Conservation (phyloP, 2,113 vertebrate genomes). For the Pollachius pollachius region DNA sequence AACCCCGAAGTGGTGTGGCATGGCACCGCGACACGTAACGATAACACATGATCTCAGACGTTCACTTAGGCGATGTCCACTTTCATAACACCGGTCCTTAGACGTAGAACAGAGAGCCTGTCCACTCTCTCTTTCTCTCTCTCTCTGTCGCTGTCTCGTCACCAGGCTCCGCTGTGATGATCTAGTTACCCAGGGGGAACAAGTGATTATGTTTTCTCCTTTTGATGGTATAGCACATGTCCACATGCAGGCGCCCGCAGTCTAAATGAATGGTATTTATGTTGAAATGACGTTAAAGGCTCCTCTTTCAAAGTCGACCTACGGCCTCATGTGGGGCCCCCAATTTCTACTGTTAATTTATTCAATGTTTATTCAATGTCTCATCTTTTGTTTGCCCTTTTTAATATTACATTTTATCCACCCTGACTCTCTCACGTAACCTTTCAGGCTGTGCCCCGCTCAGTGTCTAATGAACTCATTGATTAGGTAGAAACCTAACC, state of each 20-base stretch:
- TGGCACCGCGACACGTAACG: constrained; percentile 21
- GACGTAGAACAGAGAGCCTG: constrained; percentile 8
- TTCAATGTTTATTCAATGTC: too few species aligned
- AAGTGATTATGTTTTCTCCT: too few species aligned
- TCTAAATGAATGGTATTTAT: constrained; percentile 37
- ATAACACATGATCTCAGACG: constrained; percentile 4
- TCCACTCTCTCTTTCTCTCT: constrained; percentile 9
- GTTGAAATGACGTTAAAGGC: constrained; percentile 14
- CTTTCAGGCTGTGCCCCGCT: too few species aligned
- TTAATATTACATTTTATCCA: too few species aligned
- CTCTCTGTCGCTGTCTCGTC: background rate
- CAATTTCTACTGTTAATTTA: too few species aligned
- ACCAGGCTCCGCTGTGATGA: too few species aligned
- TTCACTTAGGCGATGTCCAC: constrained; percentile 15
- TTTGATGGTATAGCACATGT: background rate
- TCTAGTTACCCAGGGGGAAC: too few species aligned
- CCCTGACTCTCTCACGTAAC: too few species aligned
- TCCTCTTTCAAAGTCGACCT: constrained; percentile 5
- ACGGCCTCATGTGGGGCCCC: too few species aligned
- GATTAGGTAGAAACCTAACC: constrained; percentile 31
- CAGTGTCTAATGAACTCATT: constrained; percentile 7
- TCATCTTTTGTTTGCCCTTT: too few species aligned
- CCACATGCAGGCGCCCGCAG: constrained; percentile 5
- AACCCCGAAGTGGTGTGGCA: constrained; percentile 6
- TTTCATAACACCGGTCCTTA: constrained; percentile 19